These are phyloP conservation scores for Episyrphus balteatus DNA, from an alignment of 1,140 invertebrate genomes.

Conservation along the genomic window DNA sequence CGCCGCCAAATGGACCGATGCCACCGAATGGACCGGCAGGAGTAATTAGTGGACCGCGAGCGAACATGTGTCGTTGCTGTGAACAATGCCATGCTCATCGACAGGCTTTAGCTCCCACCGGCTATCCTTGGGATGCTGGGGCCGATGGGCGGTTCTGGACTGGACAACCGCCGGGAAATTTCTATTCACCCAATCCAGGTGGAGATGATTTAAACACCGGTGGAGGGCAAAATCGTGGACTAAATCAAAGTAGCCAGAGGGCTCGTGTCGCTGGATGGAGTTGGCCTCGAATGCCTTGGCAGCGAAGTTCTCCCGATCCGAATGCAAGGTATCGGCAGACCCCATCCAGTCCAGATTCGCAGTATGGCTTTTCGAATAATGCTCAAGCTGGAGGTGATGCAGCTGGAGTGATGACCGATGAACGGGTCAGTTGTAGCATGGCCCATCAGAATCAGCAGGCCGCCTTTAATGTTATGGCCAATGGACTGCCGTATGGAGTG, in stretches of 20 bases:
- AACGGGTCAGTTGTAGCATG: constrained; percentile 8
- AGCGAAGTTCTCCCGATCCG: constrained; percentile 28
- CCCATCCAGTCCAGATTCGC: constrained; percentile 47
- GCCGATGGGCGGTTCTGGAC: constrained; percentile 25
- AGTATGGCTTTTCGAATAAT: constrained; percentile 48
- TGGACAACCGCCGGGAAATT: constrained; percentile 45
- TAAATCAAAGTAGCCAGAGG: constrained; percentile 28
- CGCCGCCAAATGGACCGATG: constrained; percentile 12
- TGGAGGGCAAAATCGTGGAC: constrained; percentile 5
- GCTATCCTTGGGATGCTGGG: constrained; percentile 27
- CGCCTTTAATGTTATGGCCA: constrained; percentile 17
- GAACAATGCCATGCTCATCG: constrained; percentile 36
- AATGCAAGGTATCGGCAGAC: constrained; percentile 28
- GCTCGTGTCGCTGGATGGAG: constrained; percentile 45
- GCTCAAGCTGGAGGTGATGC: not conserved
- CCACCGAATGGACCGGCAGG: constrained; percentile 10
- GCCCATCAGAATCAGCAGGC: constrained; percentile 9
- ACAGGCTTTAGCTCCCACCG: constrained; percentile 18
- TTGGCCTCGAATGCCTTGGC: constrained; percentile 46
- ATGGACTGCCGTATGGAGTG: constrained; percentile 36
- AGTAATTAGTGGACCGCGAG: constrained; percentile 15
- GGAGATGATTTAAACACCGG: constrained; percentile 31
- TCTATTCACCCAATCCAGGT: constrained; percentile 71
- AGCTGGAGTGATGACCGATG: constrained; percentile 21
- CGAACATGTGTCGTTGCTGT: constrained; percentile 29